These are phyloP conservation scores for Illadopsis cleaveri DNA, from an alignment of 2,113 vertebrate genomes.

Conservation along the genomic window DNA sequence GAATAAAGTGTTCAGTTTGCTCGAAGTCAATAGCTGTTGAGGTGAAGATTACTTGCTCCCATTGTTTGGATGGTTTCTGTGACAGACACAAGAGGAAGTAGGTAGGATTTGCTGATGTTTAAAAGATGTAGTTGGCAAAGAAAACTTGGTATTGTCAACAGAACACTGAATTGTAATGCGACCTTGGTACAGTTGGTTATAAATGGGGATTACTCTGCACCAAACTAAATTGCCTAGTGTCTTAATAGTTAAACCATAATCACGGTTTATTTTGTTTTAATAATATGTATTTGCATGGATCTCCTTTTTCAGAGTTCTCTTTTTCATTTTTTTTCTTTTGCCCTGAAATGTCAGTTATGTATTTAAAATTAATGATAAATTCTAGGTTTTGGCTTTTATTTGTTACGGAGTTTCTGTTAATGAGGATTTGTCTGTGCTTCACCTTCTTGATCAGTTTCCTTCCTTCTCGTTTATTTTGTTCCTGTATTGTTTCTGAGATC, in stretches of 20 bases:
- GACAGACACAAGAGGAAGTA: slow-evolving; percentile 50
- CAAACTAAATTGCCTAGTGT: neutral
- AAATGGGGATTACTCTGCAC: slow-evolving; percentile 8
- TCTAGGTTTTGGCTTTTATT: neutral
- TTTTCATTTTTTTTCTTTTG: neutral
- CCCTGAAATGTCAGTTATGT: neutral
- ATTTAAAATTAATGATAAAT: neutral
- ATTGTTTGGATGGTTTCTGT: slow-evolving; percentile 59
- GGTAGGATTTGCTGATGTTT: slow-evolving; percentile 51
- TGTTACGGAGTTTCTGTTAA: slow-evolving; percentile 31
- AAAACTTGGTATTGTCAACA: slow-evolving; percentile 40
- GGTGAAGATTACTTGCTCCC: slow-evolving; percentile 37
- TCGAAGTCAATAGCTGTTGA: slow-evolving; percentile 30
- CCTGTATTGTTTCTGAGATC: slow-evolving; percentile 7
- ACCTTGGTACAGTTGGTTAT: neutral
- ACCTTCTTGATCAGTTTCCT: slow-evolving; percentile 4
- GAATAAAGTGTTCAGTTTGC: slow-evolving; percentile 26
- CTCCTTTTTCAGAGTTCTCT: neutral
- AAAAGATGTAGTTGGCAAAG: slow-evolving; percentile 20
- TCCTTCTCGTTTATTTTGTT: slow-evolving; percentile 13
- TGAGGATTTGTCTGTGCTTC: slow-evolving; percentile 12
- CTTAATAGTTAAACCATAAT: neutral
- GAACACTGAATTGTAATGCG: neutral
- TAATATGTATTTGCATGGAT: neutral
- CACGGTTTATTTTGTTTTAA: neutral